These are phyloP conservation scores for Pelagia noctiluca DNA, from an alignment of 30 jellyfish, hydroid and myxozoan species.

Conservation along the genomic window DNA sequence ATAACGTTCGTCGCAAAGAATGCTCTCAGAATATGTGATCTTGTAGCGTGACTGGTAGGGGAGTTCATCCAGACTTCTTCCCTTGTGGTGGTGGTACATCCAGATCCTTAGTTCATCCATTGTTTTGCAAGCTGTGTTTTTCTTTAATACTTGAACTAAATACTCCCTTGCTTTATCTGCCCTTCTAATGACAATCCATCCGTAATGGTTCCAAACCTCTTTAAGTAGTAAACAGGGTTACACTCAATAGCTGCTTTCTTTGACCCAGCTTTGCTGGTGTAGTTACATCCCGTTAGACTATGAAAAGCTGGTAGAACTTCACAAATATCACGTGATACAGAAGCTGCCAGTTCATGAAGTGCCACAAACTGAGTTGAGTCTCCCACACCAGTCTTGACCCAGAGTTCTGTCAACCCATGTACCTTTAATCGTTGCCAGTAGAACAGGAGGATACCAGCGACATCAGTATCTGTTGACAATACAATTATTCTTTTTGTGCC, in stretches of 20 bases:
- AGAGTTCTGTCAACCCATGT: slow-evolving; percentile 38
- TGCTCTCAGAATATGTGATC: slow-evolving; percentile 8
- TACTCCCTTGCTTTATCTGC: slow-evolving; percentile 6
- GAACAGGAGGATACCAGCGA: slow-evolving; percentile 8
- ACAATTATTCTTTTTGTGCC: slow-evolving; percentile 18
- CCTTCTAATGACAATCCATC: neutral
- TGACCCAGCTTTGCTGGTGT: slow-evolving; percentile 24
- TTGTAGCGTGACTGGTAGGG: neutral
- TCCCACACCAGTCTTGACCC: slow-evolving; percentile 27
- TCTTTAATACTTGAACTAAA: slow-evolving; percentile 9
- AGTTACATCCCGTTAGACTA: slow-evolving; percentile 29
- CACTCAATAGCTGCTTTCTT: slow-evolving; percentile 18
- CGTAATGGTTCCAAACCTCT: slow-evolving; percentile 14
- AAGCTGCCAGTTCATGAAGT: slow-evolving; percentile 13
- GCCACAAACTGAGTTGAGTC: slow-evolving; percentile 6
- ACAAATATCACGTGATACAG: neutral
- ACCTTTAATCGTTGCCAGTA: neutral
- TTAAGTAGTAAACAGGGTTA: slow-evolving; percentile 2
- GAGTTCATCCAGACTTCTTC: neutral
- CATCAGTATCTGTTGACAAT: slow-evolving; percentile 31
- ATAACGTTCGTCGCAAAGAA: slow-evolving; percentile 15
- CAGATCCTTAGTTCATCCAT: slow-evolving; percentile 5
- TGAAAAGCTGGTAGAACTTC: slow-evolving; percentile 29
- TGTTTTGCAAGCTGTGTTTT: slow-evolving; percentile 13
- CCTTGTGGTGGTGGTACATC: slow-evolving; percentile 32